These are phyloP conservation scores for Macrosoma leucophasiata DNA, from an alignment of 2,888 invertebrate species.

Conservation along the genomic window DNA sequence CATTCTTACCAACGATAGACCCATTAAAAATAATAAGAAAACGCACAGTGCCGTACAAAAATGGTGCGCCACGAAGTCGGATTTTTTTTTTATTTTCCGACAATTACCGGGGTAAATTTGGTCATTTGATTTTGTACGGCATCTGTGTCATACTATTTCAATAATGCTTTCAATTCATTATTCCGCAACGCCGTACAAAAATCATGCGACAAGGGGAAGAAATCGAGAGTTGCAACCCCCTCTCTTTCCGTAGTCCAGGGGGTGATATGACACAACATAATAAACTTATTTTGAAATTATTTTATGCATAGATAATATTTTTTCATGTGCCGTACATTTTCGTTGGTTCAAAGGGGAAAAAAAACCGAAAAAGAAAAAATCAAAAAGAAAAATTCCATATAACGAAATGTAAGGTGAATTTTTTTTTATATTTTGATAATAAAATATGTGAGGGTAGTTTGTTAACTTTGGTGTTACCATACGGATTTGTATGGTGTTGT, in stretches of 20 bases:
- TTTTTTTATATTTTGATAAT: conserved; percentile 8
- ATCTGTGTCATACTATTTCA: no score
- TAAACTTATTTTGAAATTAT: conserved; percentile 5
- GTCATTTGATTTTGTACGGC: no score
- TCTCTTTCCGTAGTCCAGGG: conserved; percentile 1
- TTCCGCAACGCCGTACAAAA: no score
- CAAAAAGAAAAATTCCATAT: conserved; percentile 12
- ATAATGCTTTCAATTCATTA: no score
- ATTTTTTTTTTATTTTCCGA: no score
- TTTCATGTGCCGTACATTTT: conserved; percentile 6
- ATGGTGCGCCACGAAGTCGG: no score
- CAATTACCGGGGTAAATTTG: no score
- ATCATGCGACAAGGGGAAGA: no score
- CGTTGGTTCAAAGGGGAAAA: conserved; percentile 8
- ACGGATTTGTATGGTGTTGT: conserved; percentile 11
- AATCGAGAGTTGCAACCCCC: no score
- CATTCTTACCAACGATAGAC: no score
- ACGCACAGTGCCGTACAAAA: no score
- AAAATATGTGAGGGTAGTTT: conserved; percentile 7
- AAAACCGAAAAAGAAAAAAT: conserved; percentile 9
- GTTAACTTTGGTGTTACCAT: conserved; percentile 4
- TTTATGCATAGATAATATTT: conserved; percentile 5
- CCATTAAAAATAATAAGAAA: no score
- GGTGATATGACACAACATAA: conserved; percentile 2
- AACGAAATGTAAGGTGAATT: conserved; percentile 8